These are phyloP conservation scores for Zootoca vivipara DNA, from an alignment of 2,113 vertebrate genomes.

Conservation along the genomic window DNA sequence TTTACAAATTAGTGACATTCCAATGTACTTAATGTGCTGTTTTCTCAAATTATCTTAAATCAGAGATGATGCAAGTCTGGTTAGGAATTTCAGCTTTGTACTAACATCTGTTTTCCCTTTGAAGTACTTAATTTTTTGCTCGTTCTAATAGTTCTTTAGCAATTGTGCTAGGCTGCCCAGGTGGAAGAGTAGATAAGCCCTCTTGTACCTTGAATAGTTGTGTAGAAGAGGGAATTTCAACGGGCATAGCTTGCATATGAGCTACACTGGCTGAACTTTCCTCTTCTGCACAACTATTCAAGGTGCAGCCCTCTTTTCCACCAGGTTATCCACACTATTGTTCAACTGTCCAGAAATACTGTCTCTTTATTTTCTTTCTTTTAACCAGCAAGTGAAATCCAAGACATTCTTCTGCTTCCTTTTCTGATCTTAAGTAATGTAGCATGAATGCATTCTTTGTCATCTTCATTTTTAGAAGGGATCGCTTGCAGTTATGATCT, in stretches of 20 bases:
- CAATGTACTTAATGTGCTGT: neutral
- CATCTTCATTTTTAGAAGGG: neutral
- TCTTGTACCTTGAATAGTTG: neutral
- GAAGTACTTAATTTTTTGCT: neutral
- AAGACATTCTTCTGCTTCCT: neutral
- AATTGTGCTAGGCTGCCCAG: neutral
- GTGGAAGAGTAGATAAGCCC: no score
- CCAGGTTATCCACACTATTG: neutral
- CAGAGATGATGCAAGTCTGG: neutral
- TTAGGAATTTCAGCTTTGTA: neutral
- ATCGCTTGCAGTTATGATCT: no score
- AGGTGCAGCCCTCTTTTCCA: no score
- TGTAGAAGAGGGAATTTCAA: neutral
- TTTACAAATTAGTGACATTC: neutral
- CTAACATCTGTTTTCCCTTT: neutral
- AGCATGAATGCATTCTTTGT: neutral
- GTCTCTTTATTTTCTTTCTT: neutral
- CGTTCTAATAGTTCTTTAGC: no score
- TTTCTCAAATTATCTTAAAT: neutral
- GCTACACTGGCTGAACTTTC: neutral
- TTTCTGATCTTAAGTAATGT: neutral
- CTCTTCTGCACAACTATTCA: no score
- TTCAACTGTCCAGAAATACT: no score
- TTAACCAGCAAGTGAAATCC: neutral
- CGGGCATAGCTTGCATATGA: neutral